A percentile compares a stretch with the other conserved stretches of the same genome.
Evolutionary conservation across 1,140 invertebrate species (phyloP).

Genomic region (Elymnias hypermnestra): DNA sequence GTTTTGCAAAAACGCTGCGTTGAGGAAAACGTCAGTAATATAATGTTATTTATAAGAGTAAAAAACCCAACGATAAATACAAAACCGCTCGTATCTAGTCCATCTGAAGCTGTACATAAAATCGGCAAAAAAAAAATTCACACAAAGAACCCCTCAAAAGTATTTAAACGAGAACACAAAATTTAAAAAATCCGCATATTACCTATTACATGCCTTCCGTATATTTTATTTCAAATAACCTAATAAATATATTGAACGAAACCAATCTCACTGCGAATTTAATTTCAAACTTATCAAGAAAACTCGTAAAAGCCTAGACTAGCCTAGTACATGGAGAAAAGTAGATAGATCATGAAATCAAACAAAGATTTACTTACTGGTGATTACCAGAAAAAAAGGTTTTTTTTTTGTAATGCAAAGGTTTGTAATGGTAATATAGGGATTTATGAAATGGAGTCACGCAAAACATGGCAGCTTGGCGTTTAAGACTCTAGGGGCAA

Average conservation of each 20-base stretch:
- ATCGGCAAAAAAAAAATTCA: constrained; percentile 2
- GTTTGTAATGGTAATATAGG: constrained; percentile 7
- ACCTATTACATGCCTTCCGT: neutral
- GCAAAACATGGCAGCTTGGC: constrained; percentile 16
- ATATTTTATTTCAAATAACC: too few species aligned
- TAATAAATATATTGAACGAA: too few species aligned
- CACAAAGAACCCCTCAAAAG: constrained; percentile 2
- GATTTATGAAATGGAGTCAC: constrained; percentile 8
- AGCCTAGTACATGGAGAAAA: too few species aligned
- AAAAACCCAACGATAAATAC: too few species aligned
- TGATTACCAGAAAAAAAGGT: neutral
- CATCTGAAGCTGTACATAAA: too few species aligned
- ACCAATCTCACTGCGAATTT: too few species aligned
- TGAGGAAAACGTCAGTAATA: constrained; percentile 10
- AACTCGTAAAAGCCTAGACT: too few species aligned
- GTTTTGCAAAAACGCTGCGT: neutral
- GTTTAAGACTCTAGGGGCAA: constrained; percentile 16
- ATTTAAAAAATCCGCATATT: neutral
- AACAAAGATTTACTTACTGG: too few species aligned
- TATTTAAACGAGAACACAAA: constrained; percentile 1
- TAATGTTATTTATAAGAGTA: neutral
- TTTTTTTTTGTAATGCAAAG: neutral
- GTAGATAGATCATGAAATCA: too few species aligned
- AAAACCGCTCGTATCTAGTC: too few species aligned
- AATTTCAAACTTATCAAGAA: too few species aligned